These are phyloP conservation scores for Aphidius gifuensis DNA, from an alignment of 1,140 invertebrate species.

Conservation along the genomic window DNA sequence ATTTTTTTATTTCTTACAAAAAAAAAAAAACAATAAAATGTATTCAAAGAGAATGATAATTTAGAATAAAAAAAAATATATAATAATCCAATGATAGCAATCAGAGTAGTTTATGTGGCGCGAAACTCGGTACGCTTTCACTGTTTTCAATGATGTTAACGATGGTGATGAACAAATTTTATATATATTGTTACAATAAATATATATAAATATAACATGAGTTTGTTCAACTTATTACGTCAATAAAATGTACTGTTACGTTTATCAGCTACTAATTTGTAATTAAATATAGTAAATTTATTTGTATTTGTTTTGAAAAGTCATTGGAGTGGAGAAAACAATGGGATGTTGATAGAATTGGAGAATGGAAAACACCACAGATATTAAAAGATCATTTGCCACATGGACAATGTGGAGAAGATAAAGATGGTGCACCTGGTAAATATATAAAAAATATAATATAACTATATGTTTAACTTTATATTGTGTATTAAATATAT, in stretches of 20 bases:
- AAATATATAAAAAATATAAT: slow-evolving; percentile 26
- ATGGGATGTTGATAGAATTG: slow-evolving; percentile 71
- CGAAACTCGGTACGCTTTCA: too few relatives aligned
- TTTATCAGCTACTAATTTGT: too few relatives aligned
- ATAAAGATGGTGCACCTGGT: slow-evolving; percentile 83
- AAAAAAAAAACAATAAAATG: slow-evolving; percentile 1
- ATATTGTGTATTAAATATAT: neutral
- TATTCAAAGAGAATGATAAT: neutral
- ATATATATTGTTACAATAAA: too few relatives aligned
- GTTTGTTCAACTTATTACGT: too few relatives aligned
- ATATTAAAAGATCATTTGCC: slow-evolving; percentile 71
- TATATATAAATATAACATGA: too few relatives aligned
- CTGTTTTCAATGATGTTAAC: neutral
- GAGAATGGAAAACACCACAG: slow-evolving; percentile 69
- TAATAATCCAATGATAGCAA: too few relatives aligned
- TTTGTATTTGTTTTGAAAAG: slow-evolving; percentile 48
- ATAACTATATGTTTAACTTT: neutral
- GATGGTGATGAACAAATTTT: neutral
- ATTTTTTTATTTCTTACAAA: neutral
- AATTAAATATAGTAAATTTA: too few relatives aligned
- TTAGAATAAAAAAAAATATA: neutral
- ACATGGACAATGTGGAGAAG: slow-evolving; percentile 72
- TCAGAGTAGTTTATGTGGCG: too few relatives aligned
- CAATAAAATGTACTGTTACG: too few relatives aligned
- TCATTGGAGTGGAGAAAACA: slow-evolving; percentile 74